Evolutionary conservation across 2,888 invertebrate species (phyloP).

Genomic region (Drosophila demipolita): DNA sequence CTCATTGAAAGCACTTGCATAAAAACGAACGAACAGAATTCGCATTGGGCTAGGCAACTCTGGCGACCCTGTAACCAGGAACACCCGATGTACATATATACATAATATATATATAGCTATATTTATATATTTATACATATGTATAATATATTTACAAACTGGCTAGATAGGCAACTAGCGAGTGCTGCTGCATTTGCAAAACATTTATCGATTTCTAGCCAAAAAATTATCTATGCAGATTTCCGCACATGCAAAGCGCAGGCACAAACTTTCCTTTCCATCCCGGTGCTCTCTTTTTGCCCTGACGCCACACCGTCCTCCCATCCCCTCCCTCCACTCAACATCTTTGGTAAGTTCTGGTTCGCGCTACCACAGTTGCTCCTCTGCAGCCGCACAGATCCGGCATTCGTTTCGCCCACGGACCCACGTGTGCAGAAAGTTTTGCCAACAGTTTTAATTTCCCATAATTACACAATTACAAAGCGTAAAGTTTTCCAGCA

Average conservation of each 20-base stretch:
- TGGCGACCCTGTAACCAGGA: constrained; percentile 25
- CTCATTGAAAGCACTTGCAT: constrained; percentile 79
- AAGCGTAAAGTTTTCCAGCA: constrained; percentile 80
- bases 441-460: constrained; percentile 81
- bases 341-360: background rate
- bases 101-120: background rate
- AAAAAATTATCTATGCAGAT: constrained; percentile 74
- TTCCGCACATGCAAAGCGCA: constrained; percentile 63
- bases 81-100: constrained; percentile 2
- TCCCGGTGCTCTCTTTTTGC: background rate
- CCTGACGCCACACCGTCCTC: background rate
- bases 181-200: constrained; percentile 68
- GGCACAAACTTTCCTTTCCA: constrained; percentile 54
- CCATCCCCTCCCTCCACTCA: background rate
- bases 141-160: constrained; percentile 4
- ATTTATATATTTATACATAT: too few relatives aligned
- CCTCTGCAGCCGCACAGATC: constrained; percentile 6
- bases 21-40: constrained; percentile 61
- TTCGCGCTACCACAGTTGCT: background rate
- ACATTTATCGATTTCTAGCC: constrained; percentile 73
- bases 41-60: constrained; percentile 34
- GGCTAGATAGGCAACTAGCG: constrained; percentile 18
- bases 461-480: constrained; percentile 82
- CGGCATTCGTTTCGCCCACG: constrained; percentile 34
- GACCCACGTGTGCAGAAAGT: constrained; percentile 77